Base-by-base conservation (phyloP, 2,797 vertebrate genomes). In the Eulemur albifrons region DNA sequence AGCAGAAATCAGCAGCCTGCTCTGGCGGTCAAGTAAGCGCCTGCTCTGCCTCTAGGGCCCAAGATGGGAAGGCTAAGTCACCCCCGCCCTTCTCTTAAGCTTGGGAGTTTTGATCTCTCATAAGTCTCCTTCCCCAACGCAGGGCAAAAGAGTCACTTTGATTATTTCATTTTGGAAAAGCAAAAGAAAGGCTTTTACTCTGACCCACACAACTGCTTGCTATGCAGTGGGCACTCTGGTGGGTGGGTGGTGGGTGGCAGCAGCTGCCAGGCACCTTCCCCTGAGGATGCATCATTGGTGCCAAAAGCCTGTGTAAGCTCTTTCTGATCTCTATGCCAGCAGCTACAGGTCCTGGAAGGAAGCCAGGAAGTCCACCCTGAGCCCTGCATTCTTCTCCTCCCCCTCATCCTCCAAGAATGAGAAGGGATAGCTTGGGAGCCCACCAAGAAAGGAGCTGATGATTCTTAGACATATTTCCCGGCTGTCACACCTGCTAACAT, bases 221-320 rank as follows among this genome's bases (percentile, higher is more conserved):
- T 96, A 90, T 90, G 90, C 95, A 89, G 88, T 87, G 96, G 95
- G 86, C 92, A 93, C 88, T 63, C 90, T 0, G 18, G 67, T 57
- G 21, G 77, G 84, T 48, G 88, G 87, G 89, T 70, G 57, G 93
- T 94, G 90, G 96, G 96, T 88, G 95, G 82, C 95, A 94, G 97
- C 94, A 97, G 97, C 91, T 97, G 93, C 76, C 83, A 94, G 94
- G 92, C 90, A 59, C 94, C 93, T 97, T 97, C 95, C 95, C 93
- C 86, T 1, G 35, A 96, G 95, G 90, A 97, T 92, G 95, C 75
- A 93, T 96, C 88, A 7, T 93, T 91, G 96, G 90, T 97, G 93
- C 97, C 96, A 95, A 91, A 94, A 96, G 90, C 96, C 97, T 90
- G 45, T 92, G 67, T 93, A 82, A 97, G 92, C 92, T 93, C 88